A percentile compares a stretch with the other conserved stretches of the same genome.
Conservation (phyloP, 2,113 vertebrate species). For the chimpanzee (Pan troglodytes) region NHGRI_mPanTro3-v2.1_pri NC_072408.2:15316501-15317000, state of each 20-base stretch:
- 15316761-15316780: neutral
- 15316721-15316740: neutral
- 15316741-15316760: neutral
- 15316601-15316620: neutral
- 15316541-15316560: neutral
- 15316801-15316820: neutral
- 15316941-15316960: neutral
- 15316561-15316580: neutral
- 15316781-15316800: neutral
- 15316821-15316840: slow-evolving; percentile 54
- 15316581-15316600: neutral
- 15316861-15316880: neutral
- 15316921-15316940: neutral
- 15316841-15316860: neutral
- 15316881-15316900: neutral
- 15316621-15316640: neutral
- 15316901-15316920: neutral
- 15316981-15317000: neutral
- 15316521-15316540: neutral
- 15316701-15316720: neutral
- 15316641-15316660: neutral
- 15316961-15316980: neutral
- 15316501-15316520: neutral
- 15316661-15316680: neutral
- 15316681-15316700: neutral